phyloP scores from a whole-genome alignment of 1,140 invertebrate species.

The Rhopalosiphum padi region DNA sequence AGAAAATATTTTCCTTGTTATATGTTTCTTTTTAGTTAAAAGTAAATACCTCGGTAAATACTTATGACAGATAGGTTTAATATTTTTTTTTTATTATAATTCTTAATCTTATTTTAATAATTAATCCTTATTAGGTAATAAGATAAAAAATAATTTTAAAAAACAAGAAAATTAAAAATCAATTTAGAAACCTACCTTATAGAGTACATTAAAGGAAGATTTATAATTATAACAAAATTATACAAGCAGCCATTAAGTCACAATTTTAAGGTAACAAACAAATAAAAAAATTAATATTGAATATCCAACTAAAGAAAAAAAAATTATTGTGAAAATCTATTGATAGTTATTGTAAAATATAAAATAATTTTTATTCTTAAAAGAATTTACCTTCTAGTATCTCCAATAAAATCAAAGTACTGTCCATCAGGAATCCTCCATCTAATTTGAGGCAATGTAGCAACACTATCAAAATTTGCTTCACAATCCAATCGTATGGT shows the following conservation, averaged over 20 bases:
- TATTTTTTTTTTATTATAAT: not conserved
- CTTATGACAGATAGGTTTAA: too few relatives aligned
- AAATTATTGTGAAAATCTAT: not conserved
- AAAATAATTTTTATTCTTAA: conserved; percentile 14
- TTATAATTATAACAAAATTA: not conserved
- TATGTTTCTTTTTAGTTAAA: not conserved
- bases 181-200: too few relatives aligned
- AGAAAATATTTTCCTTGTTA: too few relatives aligned
- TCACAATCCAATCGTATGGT: conserved; percentile 61
- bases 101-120: not conserved
- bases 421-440: conserved; percentile 46
- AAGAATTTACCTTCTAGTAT: conserved; percentile 52
- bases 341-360: not conserved
- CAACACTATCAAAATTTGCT: conserved; percentile 59
- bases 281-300: not conserved
- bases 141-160: not conserved
- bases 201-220: not conserved
- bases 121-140: not conserved
- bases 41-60: not conserved
- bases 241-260: not conserved
- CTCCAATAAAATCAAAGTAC: conserved; percentile 47
- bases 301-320: not conserved
- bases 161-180: not conserved
- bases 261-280: not conserved
- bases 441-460: conserved; percentile 56